These are phyloP conservation scores for Craterocephalus amniculus DNA, from an alignment of 2,797 vertebrate genomes.

Conservation along the genomic window DNA sequence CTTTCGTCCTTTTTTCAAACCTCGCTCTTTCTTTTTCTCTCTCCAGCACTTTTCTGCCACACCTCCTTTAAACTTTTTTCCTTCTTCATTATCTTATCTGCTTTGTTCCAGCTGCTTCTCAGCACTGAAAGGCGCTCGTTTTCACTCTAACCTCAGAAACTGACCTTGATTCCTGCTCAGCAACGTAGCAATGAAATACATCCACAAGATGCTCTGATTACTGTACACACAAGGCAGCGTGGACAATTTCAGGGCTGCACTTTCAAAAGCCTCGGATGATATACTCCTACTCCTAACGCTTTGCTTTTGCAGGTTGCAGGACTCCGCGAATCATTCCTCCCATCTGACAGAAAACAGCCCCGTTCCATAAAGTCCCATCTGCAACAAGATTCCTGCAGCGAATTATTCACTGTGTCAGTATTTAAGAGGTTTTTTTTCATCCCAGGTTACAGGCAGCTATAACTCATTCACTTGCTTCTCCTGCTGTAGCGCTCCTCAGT, in stretches of 20 bases:
- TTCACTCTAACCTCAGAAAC: constrained; percentile 16
- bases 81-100: constrained; percentile 19
- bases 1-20: constrained; percentile 36
- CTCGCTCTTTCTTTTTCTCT: constrained; percentile 34
- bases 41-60: constrained; percentile 12
- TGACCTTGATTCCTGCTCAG: constrained; percentile 33
- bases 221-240: neutral
- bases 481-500: neutral
- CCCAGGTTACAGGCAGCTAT: constrained; percentile 36
- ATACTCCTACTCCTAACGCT: constrained; percentile 18
- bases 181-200: constrained; percentile 13
- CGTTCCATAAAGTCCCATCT: constrained; percentile 42
- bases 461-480: constrained; percentile 49
- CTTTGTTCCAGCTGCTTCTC: constrained; percentile 14
- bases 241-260: neutral
- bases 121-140: constrained; percentile 5
- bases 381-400: constrained; percentile 34
- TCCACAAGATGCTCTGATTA: neutral
- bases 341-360: constrained; percentile 49
- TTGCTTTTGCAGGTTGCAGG: constrained; percentile 20
- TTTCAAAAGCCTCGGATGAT: constrained; percentile 29
- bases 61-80: constrained; percentile 7
- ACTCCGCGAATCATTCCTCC: constrained; percentile 21
- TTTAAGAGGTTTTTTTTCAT: constrained; percentile 57
- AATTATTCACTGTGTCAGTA: constrained; percentile 51